phyloP scores from a whole-genome alignment of 2,888 invertebrate species.

The Lochmaea capreae region DNA sequence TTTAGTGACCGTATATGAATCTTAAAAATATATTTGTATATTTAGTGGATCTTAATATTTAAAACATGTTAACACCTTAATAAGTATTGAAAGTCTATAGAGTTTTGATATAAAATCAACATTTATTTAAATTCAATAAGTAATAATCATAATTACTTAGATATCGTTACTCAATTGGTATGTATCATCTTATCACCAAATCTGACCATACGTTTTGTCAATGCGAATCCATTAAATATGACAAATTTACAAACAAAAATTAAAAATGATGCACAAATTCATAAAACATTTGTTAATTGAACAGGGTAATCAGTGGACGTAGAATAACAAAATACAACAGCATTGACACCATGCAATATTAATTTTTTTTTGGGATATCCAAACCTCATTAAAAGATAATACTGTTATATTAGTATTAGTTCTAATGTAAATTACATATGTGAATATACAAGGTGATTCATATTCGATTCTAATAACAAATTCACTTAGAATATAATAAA shows the following conservation, averaged over 20 bases:
- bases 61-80: neutral
- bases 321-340: conserved; percentile 42
- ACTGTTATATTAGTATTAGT: conserved; percentile 45
- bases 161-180: neutral
- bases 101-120: conserved; percentile 11
- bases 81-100: neutral
- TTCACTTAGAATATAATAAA: conserved; percentile 3
- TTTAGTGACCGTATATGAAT: conserved; percentile 15
- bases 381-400: conserved; percentile 39
- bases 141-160: neutral
- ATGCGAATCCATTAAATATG: conserved; percentile 32
- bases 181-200: neutral
- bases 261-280: conserved; percentile 44
- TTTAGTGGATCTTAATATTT: conserved; percentile 33
- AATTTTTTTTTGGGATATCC: conserved; percentile 39
- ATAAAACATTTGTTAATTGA: conserved; percentile 43
- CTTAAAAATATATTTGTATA: conserved; percentile 35
- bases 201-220: neutral
- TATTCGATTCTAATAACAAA: conserved; percentile 9
- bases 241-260: conserved; percentile 25
- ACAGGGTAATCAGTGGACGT: conserved; percentile 45
- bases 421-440: conserved; percentile 43
- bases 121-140: conserved; percentile 8
- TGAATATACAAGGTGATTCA: conserved; percentile 28
- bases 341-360: conserved; percentile 46